Evolutionary conservation across 2,888 invertebrate species (phyloP).

Genomic region (Tenthredo livida): DNA sequence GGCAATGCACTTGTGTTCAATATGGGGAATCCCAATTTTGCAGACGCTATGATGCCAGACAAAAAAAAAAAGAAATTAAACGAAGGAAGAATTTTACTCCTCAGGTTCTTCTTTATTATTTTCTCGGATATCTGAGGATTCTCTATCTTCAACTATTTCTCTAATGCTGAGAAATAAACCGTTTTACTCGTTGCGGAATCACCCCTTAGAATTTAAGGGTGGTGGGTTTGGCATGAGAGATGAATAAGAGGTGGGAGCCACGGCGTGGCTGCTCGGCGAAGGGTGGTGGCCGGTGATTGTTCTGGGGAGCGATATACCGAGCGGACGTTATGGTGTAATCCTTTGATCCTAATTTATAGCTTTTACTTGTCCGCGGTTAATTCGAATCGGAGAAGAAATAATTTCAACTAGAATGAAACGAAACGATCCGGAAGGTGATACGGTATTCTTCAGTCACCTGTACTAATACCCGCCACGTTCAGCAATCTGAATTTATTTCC

Average conservation of each 20-base stretch:
- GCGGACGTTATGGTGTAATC: constrained; percentile 46
- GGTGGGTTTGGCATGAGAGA: not conserved
- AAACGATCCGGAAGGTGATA: not conserved
- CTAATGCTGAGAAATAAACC: not conserved
- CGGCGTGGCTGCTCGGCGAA: constrained; percentile 23
- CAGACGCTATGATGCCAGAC: not conserved
- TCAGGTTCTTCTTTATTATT: not conserved
- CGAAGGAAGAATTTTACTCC: not conserved
- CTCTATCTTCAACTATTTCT: not conserved
- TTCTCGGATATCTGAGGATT: not conserved
- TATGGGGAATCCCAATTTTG: not conserved
- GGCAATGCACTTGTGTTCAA: not conserved
- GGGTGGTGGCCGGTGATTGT: constrained; percentile 45
- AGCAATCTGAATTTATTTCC: not conserved
- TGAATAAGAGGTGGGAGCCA: not conserved
- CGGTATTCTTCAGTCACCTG: not conserved
- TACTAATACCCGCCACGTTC: not conserved
- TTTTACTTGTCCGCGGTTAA: constrained; percentile 44
- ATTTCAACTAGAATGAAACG: not conserved
- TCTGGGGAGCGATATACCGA: constrained; percentile 35
- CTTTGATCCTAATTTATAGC: constrained; percentile 54
- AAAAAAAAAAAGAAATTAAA: not conserved
- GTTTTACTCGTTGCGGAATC: not conserved
- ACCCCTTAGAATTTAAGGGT: constrained; percentile 26
- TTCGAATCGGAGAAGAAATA: constrained; percentile 39